phyloP scores from a whole-genome alignment of 2,888 invertebrate genomes.

The Limenitis camilla region DNA sequence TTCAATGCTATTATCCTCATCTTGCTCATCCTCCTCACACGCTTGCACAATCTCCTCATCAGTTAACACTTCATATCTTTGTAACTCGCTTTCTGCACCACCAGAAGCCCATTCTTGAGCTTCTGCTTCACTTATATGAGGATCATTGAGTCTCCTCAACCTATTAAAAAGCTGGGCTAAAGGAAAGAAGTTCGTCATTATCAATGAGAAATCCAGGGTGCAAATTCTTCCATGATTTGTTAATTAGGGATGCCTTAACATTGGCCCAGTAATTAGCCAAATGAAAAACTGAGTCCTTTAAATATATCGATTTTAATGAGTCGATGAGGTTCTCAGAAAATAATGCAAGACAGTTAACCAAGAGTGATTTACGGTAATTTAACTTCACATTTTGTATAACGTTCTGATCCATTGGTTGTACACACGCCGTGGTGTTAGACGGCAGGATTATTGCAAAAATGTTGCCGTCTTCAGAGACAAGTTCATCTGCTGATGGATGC shows the following conservation, averaged over 20 bases:
- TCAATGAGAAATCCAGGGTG: not conserved
- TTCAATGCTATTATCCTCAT: too few relatives aligned
- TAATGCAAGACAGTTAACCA: slow-evolving; percentile 14
- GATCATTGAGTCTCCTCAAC: not conserved
- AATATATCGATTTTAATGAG: not conserved
- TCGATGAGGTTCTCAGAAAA: slow-evolving; percentile 7
- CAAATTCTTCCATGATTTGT: not conserved
- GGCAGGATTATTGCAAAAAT: slow-evolving; percentile 23
- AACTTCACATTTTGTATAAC: slow-evolving; percentile 26
- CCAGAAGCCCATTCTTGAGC: not conserved
- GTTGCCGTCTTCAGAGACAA: slow-evolving; percentile 22
- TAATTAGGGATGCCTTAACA: not conserved
- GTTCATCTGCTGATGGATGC: slow-evolving; percentile 26
- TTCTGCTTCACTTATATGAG: not conserved
- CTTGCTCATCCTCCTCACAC: too few relatives aligned
- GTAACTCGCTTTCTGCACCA: not conserved
- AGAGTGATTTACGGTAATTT: slow-evolving; percentile 21
- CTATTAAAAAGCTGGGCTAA: not conserved
- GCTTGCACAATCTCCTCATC: too few relatives aligned
- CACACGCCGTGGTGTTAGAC: slow-evolving; percentile 24
- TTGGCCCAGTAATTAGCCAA: not conserved
- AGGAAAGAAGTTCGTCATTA: not conserved
- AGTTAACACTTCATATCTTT: too few relatives aligned
- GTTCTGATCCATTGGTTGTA: slow-evolving; percentile 30
- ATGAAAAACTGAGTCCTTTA: not conserved